phyloP scores from a whole-genome alignment of 1,140 invertebrate species.

The Pseudomyrmex concolor region DNA sequence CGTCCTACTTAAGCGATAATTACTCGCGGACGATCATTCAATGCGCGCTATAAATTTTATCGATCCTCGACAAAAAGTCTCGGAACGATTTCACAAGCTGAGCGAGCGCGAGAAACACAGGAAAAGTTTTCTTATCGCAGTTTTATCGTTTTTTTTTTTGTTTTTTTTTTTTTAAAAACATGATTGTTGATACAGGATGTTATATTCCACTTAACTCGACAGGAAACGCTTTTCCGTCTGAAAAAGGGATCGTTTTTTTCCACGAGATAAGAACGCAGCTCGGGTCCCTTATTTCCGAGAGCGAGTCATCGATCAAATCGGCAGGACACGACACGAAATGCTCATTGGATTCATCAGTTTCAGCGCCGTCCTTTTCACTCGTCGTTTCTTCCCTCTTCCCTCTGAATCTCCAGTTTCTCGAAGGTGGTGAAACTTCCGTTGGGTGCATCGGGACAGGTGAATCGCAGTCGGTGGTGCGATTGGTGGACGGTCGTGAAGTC shows the following conservation, averaged over 20 bases:
- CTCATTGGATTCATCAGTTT: slow-evolving; percentile 66
- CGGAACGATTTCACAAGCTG: slow-evolving; percentile 1
- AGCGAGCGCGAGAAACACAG: background rate
- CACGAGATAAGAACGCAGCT: slow-evolving; percentile 57
- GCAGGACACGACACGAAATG: slow-evolving; percentile 40
- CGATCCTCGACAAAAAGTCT: background rate
- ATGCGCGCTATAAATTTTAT: slow-evolving; percentile 19
- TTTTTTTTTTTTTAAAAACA: slow-evolving; percentile 10
- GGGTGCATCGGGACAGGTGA: slow-evolving; percentile 67
- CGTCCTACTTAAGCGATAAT: slow-evolving; percentile 20
- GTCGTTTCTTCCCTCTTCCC: background rate
- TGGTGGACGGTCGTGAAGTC: slow-evolving; percentile 25
- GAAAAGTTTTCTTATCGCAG: background rate
- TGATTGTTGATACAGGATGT: background rate
- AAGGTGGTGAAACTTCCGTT: slow-evolving; percentile 42
- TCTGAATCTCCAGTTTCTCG: slow-evolving; percentile 31
- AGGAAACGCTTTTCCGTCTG: background rate
- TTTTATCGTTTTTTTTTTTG: background rate
- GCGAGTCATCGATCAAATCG: slow-evolving; percentile 68
- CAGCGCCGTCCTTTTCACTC: slow-evolving; percentile 58
- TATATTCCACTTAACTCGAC: background rate
- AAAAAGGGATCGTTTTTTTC: slow-evolving; percentile 14
- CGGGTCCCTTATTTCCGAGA: background rate
- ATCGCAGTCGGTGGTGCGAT: slow-evolving; percentile 66
- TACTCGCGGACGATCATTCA: slow-evolving; percentile 9